A percentile compares a stretch with the other conserved stretches of the same genome.
phyloP scores from a whole-genome alignment of 2,888 invertebrate species.

The Galerucella pusilla region DNA sequence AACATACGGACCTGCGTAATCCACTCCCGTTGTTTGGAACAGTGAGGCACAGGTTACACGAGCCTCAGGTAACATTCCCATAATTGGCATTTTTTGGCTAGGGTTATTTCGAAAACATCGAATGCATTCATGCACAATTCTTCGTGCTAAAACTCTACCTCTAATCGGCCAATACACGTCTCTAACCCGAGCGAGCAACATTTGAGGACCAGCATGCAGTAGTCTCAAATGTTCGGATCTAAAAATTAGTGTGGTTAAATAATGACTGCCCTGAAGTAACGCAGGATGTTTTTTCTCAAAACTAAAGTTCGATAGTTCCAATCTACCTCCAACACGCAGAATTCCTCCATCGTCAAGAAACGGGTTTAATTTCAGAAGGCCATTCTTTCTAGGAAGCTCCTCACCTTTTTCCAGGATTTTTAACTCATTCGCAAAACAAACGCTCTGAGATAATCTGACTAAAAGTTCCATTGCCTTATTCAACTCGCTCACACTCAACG shows the following conservation, averaged over 20 bases:
- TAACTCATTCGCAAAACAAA: background rate
- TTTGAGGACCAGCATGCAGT: slow-evolving; percentile 2
- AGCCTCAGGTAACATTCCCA: background rate
- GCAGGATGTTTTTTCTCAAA: background rate
- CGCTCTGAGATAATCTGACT: background rate
- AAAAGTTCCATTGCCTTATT: too few relatives aligned
- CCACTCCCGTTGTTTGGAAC: background rate
- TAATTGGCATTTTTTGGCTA: too few relatives aligned
- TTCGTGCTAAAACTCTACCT: background rate
- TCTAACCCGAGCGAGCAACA: background rate
- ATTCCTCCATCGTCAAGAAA: slow-evolving; percentile 4
- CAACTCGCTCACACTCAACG: too few relatives aligned
- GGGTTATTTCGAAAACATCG: too few relatives aligned
- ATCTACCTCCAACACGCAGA: background rate
- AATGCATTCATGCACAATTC: too few relatives aligned
- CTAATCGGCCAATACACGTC: background rate
- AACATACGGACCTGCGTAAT: background rate
- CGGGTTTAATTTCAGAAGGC: background rate
- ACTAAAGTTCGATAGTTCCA: too few relatives aligned
- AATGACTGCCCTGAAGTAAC: background rate
- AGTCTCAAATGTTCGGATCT: background rate
- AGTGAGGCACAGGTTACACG: background rate
- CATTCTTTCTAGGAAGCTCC: background rate
- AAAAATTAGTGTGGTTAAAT: slow-evolving; percentile 2
- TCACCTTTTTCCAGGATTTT: too few relatives aligned